phyloP scores from a whole-genome alignment of 2,797 vertebrate species.

The Amblyopsis hoosieri region DNA sequence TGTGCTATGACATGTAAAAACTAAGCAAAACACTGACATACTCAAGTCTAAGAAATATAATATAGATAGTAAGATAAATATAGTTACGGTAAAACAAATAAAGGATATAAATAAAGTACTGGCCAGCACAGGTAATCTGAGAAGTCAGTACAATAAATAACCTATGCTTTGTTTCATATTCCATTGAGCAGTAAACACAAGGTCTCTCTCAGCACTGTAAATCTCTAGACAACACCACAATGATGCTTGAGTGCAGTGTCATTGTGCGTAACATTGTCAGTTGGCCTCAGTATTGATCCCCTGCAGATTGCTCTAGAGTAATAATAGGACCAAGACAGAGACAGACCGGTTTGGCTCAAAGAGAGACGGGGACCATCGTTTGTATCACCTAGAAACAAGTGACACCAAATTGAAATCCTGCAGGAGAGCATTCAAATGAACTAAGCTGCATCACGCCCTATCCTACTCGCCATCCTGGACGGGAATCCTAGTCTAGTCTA shows the following conservation, averaged over 20 bases:
- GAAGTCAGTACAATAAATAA: too few relatives aligned
- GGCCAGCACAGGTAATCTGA: too few relatives aligned
- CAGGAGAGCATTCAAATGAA: not conserved
- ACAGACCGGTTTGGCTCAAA: constrained; percentile 31
- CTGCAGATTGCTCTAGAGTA: constrained; percentile 16
- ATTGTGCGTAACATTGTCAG: constrained; percentile 40
- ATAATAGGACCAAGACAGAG: constrained; percentile 27
- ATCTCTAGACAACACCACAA: constrained; percentile 27
- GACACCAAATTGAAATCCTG: too few relatives aligned
- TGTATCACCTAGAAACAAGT: not conserved
- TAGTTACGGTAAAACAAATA: too few relatives aligned
- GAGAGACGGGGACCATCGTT: constrained; percentile 34
- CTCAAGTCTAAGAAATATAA: too few relatives aligned
- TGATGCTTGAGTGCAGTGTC: constrained; percentile 37
- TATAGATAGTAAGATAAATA: too few relatives aligned
- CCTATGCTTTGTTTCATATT: too few relatives aligned
- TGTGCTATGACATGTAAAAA: too few relatives aligned
- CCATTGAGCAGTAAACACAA: constrained; percentile 35
- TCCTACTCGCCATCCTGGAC: not conserved
- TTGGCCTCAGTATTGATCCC: constrained; percentile 50
- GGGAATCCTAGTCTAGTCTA: not conserved
- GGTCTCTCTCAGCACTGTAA: constrained; percentile 2
- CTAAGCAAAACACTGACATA: too few relatives aligned
- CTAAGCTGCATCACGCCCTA: not conserved
- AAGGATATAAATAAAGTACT: too few relatives aligned